Base-by-base conservation (phyloP, 2,113 vertebrate genomes). In the Esox niger region DNA sequence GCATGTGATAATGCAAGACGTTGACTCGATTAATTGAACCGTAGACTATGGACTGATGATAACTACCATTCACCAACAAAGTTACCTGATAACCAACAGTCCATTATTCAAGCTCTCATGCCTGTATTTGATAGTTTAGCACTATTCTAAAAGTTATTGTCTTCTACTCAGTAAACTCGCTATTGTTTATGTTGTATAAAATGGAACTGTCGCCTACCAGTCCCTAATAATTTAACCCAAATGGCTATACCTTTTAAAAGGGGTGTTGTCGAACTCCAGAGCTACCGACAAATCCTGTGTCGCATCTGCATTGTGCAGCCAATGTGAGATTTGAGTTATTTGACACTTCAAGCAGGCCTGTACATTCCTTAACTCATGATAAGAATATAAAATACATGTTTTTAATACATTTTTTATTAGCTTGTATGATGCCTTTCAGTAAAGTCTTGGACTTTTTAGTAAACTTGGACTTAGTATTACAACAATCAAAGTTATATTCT, bases 1-100 rank as follows among this genome's bases (percentile, higher is more conserved):
- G 35, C 73, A 43, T 46, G 38, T 52, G 58, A 46, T 58, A 62
- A 62, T 21, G 43, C 60, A 69, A 20, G 73, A 74, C 47, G 47
- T 52, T 21, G 1, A 15, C 47, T 52, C 47, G 47, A 52, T n/a
- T 21, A n/a, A n/a, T n/a, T 52, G 47, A 17, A 52, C 21, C 7
- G 21, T 52, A n/a, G 47, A 15, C n/a, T 43, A 43, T 43, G 20
- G n/a, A 52, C 47, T 23, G 47, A 52, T 52, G 17, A n/a, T 52
- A 21, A 52, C 47, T 52, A 21, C 47, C n/a, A 52, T 52, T 52
- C 47, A 52, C 47, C 47, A 52, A 52, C 15, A 10, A 43, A 43
- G 38, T 43, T 43, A 43, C 38, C 38, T 15, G 38, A 43, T 52
- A 2, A 6, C 7, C 47, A 52, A n/a, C 47, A 52, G 20, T 52